Base-by-base conservation (phyloP, 2,797 vertebrate species). In the Helarctos malayanus region DNA sequence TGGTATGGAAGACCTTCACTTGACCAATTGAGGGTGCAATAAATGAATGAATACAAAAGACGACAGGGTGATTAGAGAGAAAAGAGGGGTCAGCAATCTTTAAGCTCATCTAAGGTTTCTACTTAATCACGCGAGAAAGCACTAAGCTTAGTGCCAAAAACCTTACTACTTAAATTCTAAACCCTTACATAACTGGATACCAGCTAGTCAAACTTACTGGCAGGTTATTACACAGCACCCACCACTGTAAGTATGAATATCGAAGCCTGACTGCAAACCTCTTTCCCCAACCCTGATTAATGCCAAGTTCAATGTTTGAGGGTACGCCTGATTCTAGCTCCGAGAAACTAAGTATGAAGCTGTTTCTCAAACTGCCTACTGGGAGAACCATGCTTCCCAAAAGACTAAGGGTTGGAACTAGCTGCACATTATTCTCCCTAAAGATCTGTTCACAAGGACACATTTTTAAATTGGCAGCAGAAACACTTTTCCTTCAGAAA, bases 401-500 rank as follows among this genome's bases (percentile, higher is more conserved):
- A 92, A 95, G 57, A 56, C 2, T 59, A 5, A 10, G 15, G 15
- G 27, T 29, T 81, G 75, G 5, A 29, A 95, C 27, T 63, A 35
- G 16, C 69, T 18, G 21, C 3, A 61, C 32, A 23, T 8, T 47
- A 15, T 54, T 91, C 80, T 96, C 52, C 76, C 96, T 85, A 45
- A 94, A 96, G 65, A 91, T 54, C 69, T 95, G n/a, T 52, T 91
- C 73, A 59, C 41, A 73, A 57, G 29, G 65, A 68, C 29, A 9
- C 18, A 69, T 45, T 90, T 97, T 94, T 47, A 94, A 89, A 91
- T 11, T 86, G 68, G 49, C 71, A 95, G 78, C 47, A 5, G 0
- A 97, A 21, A 25, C 29, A 92, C 35, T 79, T 94, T 73, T 57
- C 35, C 93, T 96, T 97, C 89, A 73, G 63, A 95, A 98, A 69